Conservation (phyloP, 1,140 invertebrate species). For the Heliconius eleuchia region DNA sequence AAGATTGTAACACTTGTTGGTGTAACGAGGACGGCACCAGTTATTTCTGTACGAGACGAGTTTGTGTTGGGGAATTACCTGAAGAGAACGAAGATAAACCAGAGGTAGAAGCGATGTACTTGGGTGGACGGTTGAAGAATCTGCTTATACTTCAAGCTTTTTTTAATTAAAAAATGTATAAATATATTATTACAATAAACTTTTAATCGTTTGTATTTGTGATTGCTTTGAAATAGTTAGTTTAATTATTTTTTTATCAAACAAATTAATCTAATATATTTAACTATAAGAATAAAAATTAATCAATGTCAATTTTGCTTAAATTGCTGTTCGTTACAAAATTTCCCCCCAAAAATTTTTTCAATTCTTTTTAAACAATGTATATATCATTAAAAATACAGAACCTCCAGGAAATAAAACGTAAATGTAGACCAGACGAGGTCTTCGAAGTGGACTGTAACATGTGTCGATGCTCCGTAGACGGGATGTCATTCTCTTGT, state of each 20-base stretch:
- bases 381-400: conserved; percentile 17
- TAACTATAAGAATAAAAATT: too few relatives aligned
- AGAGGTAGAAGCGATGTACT: conserved; percentile 37
- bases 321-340: too few relatives aligned
- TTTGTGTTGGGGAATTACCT: conserved; percentile 54
- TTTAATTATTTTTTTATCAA: too few relatives aligned
- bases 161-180: too few relatives aligned
- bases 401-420: conserved; percentile 53
- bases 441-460: conserved; percentile 80
- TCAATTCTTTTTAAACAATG: too few relatives aligned
- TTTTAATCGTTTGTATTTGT: too few relatives aligned
- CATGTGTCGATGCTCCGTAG: conserved; percentile 78
- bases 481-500: conserved; percentile 75
- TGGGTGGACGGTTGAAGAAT: background rate
- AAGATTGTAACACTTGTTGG: conserved; percentile 75
- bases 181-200: too few relatives aligned
- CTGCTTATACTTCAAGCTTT: too few relatives aligned
- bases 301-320: too few relatives aligned
- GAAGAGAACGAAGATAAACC: conserved; percentile 48
- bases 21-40: conserved; percentile 74
- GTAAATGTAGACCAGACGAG: conserved; percentile 72
- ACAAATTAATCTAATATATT: too few relatives aligned
- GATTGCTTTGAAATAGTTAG: too few relatives aligned
- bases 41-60: conserved; percentile 67
- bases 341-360: too few relatives aligned